Conservation (phyloP, 23 tunicate genomes). For the Aplidium turbinatum region DNA sequence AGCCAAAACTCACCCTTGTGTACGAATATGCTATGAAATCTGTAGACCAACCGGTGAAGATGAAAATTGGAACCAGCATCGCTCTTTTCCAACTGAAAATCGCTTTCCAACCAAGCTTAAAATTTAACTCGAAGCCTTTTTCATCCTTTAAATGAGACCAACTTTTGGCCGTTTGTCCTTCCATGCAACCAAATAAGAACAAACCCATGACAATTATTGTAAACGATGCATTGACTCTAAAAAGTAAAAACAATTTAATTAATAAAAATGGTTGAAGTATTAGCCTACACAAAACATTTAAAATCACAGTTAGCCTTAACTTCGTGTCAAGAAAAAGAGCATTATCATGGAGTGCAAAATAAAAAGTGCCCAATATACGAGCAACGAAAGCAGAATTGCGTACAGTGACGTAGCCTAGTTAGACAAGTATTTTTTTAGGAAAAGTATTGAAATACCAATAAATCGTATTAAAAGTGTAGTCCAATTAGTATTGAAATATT, state of each 20-base stretch:
- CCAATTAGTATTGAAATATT: too few relatives aligned
- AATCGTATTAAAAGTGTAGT: too few relatives aligned
- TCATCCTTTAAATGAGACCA: slow-evolving; percentile 41
- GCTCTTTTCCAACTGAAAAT: slow-evolving; percentile 45
- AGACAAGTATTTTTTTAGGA: too few relatives aligned
- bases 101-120: slow-evolving; percentile 49
- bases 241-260: too few relatives aligned
- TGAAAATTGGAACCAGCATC: slow-evolving; percentile 47
- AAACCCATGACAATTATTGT: slow-evolving; percentile 28
- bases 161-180: slow-evolving; percentile 48
- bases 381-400: too few relatives aligned
- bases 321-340: background rate
- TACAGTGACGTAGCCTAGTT: too few relatives aligned
- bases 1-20: slow-evolving; percentile 32
- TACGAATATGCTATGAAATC: slow-evolving; percentile 44
- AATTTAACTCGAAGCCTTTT: slow-evolving; percentile 50
- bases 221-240: slow-evolving; percentile 39
- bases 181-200: slow-evolving; percentile 45
- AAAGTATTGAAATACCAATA: too few relatives aligned
- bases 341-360: too few relatives aligned
- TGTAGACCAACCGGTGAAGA: slow-evolving; percentile 42
- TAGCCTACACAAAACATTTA: background rate
- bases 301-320: too few relatives aligned
- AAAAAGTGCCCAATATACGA: too few relatives aligned
- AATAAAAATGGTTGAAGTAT: background rate